A percentile compares a stretch with the other conserved stretches of the same genome.
phyloP scores from a whole-genome alignment of 2,888 invertebrate genomes.

The Pristionchus japonicus region DNA sequence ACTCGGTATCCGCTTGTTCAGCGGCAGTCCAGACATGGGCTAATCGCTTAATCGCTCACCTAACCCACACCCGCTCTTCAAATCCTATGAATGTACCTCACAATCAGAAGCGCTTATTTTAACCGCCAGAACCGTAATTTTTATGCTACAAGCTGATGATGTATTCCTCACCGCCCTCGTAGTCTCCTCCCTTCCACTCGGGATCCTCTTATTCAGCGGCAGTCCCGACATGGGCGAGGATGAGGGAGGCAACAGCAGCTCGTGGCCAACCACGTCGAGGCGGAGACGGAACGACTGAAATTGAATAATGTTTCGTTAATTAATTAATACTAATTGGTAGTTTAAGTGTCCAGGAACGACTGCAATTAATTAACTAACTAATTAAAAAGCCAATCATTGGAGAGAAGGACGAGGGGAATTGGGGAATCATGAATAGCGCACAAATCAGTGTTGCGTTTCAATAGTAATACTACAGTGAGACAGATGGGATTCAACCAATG shows the following conservation, averaged over 20 bases:
- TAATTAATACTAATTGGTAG: background rate
- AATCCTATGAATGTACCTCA: too few relatives aligned
- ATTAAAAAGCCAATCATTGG: too few relatives aligned
- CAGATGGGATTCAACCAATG: too few relatives aligned
- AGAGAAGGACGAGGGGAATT: too few relatives aligned
- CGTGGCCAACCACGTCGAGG: slow-evolving; percentile 92
- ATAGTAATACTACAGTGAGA: too few relatives aligned
- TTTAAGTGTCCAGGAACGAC: too few relatives aligned
- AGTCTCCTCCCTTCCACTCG: slow-evolving; percentile 90
- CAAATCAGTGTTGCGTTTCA: too few relatives aligned
- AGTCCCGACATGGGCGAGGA: slow-evolving; percentile 96
- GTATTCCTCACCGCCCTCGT: slow-evolving; percentile 78
- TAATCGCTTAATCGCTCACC: background rate
- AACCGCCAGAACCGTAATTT: too few relatives aligned
- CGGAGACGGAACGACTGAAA: slow-evolving; percentile 52
- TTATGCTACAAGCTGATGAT: too few relatives aligned
- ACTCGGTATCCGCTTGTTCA: slow-evolving; percentile 92
- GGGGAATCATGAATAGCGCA: too few relatives aligned
- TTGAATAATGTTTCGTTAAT: background rate
- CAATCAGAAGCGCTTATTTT: too few relatives aligned
- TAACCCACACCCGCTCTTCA: background rate
- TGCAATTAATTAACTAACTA: too few relatives aligned
- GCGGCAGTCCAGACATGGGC: slow-evolving; percentile 93
- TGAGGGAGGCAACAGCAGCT: slow-evolving; percentile 93
- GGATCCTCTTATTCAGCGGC: slow-evolving; percentile 91